Evolutionary conservation across 2,797 vertebrate genomes (phyloP).

Genomic region (Lophotriccus pileatus): DNA sequence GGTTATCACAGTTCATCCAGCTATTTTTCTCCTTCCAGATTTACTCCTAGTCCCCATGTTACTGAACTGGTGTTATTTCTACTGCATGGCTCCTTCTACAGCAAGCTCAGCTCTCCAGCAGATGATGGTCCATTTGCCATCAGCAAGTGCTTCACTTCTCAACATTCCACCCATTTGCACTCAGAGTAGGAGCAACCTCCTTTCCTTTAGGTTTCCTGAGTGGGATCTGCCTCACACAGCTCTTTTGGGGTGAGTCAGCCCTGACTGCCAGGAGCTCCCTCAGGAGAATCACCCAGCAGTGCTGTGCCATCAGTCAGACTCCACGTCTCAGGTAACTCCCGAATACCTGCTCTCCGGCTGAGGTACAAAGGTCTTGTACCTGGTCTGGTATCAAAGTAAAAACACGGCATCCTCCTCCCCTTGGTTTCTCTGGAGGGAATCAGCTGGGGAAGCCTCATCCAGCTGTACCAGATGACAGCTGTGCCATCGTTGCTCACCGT

Average conservation of each 20-base stretch:
- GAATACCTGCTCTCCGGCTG: background rate
- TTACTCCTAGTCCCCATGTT: background rate
- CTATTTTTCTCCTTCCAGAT: background rate
- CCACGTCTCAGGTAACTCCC: background rate
- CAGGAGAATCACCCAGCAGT: background rate
- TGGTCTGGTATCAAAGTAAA: conserved; percentile 85
- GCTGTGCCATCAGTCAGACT: background rate
- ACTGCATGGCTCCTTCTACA: background rate
- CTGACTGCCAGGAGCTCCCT: background rate
- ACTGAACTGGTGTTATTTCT: background rate
- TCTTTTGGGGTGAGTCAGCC: conserved; percentile 21
- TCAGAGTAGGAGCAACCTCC: background rate
- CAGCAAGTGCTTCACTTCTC: background rate
- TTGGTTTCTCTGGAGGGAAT: conserved; percentile 68
- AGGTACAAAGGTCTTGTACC: conserved; percentile 69
- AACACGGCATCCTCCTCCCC: conserved; percentile 60
- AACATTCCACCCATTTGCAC: background rate
- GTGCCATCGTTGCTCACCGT: conserved; percentile 86
- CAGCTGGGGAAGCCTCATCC: conserved; percentile 76
- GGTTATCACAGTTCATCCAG: background rate
- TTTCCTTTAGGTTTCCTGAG: background rate
- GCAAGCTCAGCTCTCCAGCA: background rate
- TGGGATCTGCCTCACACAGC: background rate
- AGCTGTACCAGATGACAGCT: conserved; percentile 85
- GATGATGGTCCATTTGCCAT: background rate